A percentile compares a stretch with the other conserved stretches of the same genome.
These are phyloP conservation scores for Trichechus manatus DNA, from an alignment of 2,113 vertebrate genomes.

Conservation along the genomic window DNA sequence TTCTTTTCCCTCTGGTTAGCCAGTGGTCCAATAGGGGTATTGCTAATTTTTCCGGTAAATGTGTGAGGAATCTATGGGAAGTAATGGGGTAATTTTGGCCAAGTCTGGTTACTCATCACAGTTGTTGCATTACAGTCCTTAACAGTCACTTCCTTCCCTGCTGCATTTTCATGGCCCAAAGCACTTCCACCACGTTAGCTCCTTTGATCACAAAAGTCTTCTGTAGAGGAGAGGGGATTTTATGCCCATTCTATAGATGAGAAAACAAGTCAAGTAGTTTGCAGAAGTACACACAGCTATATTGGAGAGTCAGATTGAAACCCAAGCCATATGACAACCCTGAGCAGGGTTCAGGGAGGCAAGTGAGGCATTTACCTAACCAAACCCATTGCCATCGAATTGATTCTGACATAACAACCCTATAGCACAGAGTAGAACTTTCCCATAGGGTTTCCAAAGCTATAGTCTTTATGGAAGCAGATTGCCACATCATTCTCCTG, in stretches of 20 bases:
- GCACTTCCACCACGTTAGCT: not conserved
- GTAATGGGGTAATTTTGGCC: not conserved
- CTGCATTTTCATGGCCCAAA: too few species aligned
- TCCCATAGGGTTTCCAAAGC: too few species aligned
- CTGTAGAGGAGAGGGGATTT: not conserved
- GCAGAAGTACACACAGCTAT: not conserved
- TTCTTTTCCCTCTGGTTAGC: not conserved
- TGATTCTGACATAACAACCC: too few species aligned
- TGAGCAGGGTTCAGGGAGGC: not conserved
- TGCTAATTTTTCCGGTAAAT: not conserved
- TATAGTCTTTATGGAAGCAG: too few species aligned
- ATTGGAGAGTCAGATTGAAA: not conserved
- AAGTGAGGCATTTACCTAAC: not conserved
- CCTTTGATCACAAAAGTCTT: not conserved
- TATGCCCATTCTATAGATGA: not conserved
- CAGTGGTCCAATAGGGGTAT: not conserved
- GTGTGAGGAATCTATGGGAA: not conserved
- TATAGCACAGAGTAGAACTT: too few species aligned
- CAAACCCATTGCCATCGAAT: too few species aligned
- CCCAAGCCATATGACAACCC: rapidly evolving
- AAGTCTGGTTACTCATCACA: not conserved
- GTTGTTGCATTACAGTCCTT: not conserved
- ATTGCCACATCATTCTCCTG: too few species aligned
- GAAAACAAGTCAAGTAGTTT: not conserved
- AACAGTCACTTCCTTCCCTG: not conserved